Base-by-base conservation (phyloP, 2,113 vertebrate genomes). In the Tauraco erythrolophus region DNA sequence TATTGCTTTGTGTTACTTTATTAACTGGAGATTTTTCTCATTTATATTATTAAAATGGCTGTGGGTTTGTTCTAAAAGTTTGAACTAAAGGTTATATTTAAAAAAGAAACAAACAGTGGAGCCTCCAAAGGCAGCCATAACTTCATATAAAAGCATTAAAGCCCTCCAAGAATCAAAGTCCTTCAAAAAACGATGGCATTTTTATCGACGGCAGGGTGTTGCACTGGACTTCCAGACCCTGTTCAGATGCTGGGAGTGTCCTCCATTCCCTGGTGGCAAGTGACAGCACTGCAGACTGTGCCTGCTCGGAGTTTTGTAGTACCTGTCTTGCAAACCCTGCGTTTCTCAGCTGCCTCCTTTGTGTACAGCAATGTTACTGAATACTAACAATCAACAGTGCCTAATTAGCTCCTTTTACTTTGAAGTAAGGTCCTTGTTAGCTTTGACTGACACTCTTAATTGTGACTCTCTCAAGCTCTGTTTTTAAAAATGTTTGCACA, bases 391-490 rank as follows among this genome's bases (percentile, higher is more conserved):
- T 89, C 76, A 92, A 58, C 89, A 61, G 43, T 64, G 51, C 76
- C 84, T 93, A 88, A 94, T 97, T 66, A 75, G 58, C 54, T 69
- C 18, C 48, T 84, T 95, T 94, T 87, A 51, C 92, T 93, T 95
- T 94, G 94, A 95, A 81, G 58, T 54, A 30, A 37, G 25, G 43
- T 89, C 77, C 80, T 94, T 85, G 54, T 96, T 97, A 95, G 82
- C 37, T 54, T 48, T 97, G 96, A 98, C 80, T 98, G 97, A 91
- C 95, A 80, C 28, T 83, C 74, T 54, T 95, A 95, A 97, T 97
- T 97, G 91, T 94, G 87, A 71, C 51, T 96, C 66, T 91, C 85
- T 88, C 45, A 25, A 90, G 92, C 66, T 80, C 74, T 81, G 72
- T 88, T 93, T 92, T 89, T 51, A 46, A 81, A 90, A 95, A 77